Evolutionary conservation across 2,113 vertebrate genomes (phyloP), one percentile per base, ranked within the genome.

Genomic region (Serilophus lunatus): DNA sequence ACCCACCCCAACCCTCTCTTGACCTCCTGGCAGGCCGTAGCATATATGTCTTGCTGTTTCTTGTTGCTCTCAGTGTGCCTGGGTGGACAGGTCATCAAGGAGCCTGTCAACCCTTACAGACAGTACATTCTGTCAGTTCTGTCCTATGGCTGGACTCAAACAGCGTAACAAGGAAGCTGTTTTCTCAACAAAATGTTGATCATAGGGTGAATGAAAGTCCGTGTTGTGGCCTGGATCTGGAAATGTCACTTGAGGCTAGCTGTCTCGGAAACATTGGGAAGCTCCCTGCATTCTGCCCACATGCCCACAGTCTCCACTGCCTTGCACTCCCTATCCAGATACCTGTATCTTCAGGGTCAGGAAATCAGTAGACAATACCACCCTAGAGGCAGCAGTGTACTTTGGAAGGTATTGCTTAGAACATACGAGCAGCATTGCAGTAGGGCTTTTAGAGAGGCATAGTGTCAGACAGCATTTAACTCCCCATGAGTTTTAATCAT

Each of bases 381-480:
- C 51, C 36, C 7, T 13, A 23, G 35, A 84, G 35, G 6, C 31
- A 47, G 4, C 42, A 60, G 18, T 31, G n/a, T 31, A 36, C 10
- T 70, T 77, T 18, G 29, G 42, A 77, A 77, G 35, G 4, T 13
- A 25, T 66, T 56, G 24, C 51, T 69, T 29, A 47, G 36, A 78
- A 66, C 5, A 18, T 26, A 29, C 0, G 3, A 13, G 3, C 1
- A 2, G 25, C 20, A 17, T 54, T 63, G 35, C 42, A 54, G 6
- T 3, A 26, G 25, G 14, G 5, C 29, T 92, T 86, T 70, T 63
- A 59, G 29, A 49, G 60, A 80, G 20, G 10, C 12, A 10, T 31
- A 33, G 9, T 44, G n/a, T 47, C 10, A 23, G 51, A 18, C 23
- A 51, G 15, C 16, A 28, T 71, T 71, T 66, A 63, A 60, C 10